Percentiles rank a stretch among this genome's conserved stretches.
Evolutionary conservation across 1,140 invertebrate genomes (phyloP).

Genomic region (Ips typographus): DNA sequence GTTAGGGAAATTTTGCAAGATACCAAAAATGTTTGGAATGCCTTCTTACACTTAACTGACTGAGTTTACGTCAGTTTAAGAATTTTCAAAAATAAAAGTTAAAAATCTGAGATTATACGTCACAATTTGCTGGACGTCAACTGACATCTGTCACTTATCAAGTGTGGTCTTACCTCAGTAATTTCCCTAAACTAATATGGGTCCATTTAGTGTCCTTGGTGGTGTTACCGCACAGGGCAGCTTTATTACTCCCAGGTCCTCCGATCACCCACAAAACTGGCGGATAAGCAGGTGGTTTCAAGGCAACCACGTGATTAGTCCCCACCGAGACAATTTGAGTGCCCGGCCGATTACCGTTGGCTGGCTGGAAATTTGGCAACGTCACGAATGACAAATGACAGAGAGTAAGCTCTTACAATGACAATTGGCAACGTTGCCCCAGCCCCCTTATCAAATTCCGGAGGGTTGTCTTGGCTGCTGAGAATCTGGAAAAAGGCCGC

Average conservation of each 20-base stretch:
- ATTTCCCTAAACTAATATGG: conserved; percentile 72
- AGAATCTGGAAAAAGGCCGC: conserved; percentile 71
- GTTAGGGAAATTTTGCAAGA: too few species aligned
- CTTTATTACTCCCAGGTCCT: conserved; percentile 76
- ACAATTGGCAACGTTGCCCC: conserved; percentile 50
- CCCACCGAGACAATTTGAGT: conserved; percentile 48
- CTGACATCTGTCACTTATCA: background rate
- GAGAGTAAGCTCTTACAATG: conserved; percentile 42
- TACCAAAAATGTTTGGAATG: too few species aligned
- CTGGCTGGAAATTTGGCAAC: conserved; percentile 1
- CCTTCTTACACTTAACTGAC: too few species aligned
- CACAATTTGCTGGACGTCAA: conserved; percentile 9
- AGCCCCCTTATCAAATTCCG: conserved; percentile 55
- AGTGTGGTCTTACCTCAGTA: conserved; percentile 52
- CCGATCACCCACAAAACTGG: conserved; percentile 79
- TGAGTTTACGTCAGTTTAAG: too few species aligned
- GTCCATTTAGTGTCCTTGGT: conserved; percentile 69
- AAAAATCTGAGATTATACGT: too few species aligned
- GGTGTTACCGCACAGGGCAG: conserved; percentile 68
- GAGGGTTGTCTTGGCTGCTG: conserved; percentile 63
- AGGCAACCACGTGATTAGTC: conserved; percentile 45
- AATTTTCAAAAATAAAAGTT: too few species aligned
- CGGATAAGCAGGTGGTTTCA: conserved; percentile 54
- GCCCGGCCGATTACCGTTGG: conserved; percentile 37
- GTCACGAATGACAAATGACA: background rate